Conservation (phyloP, 2,888 invertebrate genomes). For the Balanococcus diminutus region DNA sequence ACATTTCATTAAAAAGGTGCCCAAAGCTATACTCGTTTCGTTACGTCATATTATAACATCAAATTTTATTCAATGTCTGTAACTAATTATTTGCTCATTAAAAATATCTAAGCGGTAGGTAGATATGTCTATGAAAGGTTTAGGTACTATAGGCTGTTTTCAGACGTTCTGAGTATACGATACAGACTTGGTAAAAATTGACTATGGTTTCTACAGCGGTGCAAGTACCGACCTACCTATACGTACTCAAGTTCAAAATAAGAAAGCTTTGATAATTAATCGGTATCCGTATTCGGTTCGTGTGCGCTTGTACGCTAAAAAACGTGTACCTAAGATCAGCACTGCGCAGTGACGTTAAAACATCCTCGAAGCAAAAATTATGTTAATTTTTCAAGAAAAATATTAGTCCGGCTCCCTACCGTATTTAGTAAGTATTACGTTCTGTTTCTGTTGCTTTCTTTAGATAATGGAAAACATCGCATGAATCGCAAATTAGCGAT, state of each 20-base stretch:
- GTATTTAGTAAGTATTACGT: constrained; percentile 8
- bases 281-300: constrained; percentile 1
- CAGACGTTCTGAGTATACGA: background rate
- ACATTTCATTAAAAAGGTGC: constrained; percentile 53
- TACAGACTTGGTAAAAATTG: constrained; percentile 5
- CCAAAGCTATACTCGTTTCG: constrained; percentile 51
- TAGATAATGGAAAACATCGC: background rate
- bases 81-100: constrained; percentile 54
- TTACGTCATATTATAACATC: constrained; percentile 52
- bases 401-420: background rate
- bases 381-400: constrained; percentile 15
- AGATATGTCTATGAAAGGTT: constrained; percentile 14
- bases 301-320: background rate
- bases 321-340: background rate
- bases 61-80: constrained; percentile 54
- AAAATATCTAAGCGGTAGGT: constrained; percentile 46
- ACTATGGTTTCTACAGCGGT: background rate
- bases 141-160: background rate
- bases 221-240: background rate
- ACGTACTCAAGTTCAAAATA: background rate
- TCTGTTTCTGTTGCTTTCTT: background rate
- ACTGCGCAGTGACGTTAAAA: background rate
- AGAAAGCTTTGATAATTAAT: constrained; percentile 9
- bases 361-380: background rate
- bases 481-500: no score